Conservation (phyloP, 2,797 vertebrate genomes). For the Muraenolepis orangiensis region DNA sequence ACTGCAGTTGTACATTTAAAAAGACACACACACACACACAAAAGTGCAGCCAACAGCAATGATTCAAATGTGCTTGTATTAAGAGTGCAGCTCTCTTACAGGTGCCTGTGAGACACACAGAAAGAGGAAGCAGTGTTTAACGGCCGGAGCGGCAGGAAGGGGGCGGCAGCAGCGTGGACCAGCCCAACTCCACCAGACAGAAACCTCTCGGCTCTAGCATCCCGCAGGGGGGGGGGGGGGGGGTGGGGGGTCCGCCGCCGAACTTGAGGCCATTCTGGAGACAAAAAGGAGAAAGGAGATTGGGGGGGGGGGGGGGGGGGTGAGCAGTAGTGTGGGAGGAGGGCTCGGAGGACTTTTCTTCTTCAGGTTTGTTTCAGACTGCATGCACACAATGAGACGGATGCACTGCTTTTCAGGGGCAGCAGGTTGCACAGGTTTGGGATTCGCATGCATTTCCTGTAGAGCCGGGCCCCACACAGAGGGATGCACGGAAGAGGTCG, state of each 20-base stretch:
- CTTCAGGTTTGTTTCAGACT: background rate
- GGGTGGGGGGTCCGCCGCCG: no score
- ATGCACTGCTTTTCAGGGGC: constrained; percentile 1
- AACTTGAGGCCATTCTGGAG: background rate
- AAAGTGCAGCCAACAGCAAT: background rate
- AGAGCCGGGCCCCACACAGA: background rate
- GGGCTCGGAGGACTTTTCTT: background rate
- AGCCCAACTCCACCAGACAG: no score
- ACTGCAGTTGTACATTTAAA: background rate
- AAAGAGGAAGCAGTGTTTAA: background rate
- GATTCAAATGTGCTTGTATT: background rate
- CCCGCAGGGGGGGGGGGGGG: background rate
- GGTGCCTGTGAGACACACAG: background rate
- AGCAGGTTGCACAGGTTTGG: constrained; percentile 36
- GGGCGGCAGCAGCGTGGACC: background rate
- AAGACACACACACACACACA: background rate
- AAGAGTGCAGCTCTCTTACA: background rate
- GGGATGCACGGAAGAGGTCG: no score
- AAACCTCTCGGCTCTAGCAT: background rate
- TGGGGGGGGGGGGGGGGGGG: background rate
- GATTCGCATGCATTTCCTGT: background rate
- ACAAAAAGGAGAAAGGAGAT: background rate
- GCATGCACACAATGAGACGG: constrained; percentile 5
- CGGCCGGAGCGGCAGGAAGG: background rate
- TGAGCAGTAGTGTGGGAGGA: background rate